Percentiles rank a stretch among this genome's conserved stretches.
These are phyloP conservation scores for Megalops atlanticus DNA, from an alignment of 2,113 vertebrate genomes.

Conservation along the genomic window DNA sequence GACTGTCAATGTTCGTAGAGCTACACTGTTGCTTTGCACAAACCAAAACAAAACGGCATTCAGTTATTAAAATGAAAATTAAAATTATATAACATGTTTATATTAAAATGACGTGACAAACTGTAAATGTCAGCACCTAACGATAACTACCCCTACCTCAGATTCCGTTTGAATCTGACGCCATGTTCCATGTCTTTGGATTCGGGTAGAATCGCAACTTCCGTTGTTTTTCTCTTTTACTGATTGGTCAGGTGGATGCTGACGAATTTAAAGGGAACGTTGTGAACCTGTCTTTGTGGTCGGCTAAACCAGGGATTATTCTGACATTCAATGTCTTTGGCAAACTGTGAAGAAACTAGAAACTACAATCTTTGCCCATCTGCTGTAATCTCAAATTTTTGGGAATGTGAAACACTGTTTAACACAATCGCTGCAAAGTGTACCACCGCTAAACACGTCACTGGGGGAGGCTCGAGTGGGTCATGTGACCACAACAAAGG, in stretches of 20 bases:
- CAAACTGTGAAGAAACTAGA: too few relatives aligned
- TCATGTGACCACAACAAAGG: neutral
- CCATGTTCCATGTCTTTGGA: neutral
- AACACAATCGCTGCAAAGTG: neutral
- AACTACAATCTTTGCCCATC: too few relatives aligned
- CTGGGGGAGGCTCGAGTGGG: neutral
- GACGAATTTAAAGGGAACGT: neutral
- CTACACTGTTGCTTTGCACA: too few relatives aligned
- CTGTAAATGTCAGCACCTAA: too few relatives aligned
- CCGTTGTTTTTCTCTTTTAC: neutral
- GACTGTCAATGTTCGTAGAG: too few relatives aligned
- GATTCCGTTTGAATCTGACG: constrained; percentile 5
- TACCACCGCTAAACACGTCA: neutral
- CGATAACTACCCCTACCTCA: neutral
- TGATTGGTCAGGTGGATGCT: neutral
- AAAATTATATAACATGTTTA: neutral
- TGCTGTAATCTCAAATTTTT: too few relatives aligned
- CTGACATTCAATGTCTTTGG: too few relatives aligned
- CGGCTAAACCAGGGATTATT: neutral
- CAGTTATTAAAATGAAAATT: too few relatives aligned
- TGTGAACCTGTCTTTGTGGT: neutral
- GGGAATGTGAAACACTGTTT: too few relatives aligned
- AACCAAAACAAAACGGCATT: too few relatives aligned
- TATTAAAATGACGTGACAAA: neutral
- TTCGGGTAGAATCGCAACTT: neutral